Conservation (phyloP, 2,113 vertebrate species). For the Irena cyanogastra region DNA sequence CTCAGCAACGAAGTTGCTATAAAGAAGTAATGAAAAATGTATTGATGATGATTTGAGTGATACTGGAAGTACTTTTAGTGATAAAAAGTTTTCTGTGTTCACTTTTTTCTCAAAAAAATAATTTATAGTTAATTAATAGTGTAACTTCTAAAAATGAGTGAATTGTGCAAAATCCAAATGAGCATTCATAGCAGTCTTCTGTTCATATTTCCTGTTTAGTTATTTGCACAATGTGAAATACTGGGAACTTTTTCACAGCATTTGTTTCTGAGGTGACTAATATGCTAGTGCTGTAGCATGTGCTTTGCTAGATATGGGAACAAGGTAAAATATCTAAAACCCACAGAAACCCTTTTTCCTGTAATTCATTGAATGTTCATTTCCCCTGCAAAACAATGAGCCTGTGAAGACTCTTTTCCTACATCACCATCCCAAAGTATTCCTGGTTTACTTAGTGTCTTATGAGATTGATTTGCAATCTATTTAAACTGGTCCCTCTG, state of each 20-base stretch:
- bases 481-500: not conserved
- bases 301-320: not conserved
- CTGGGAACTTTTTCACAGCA: not conserved
- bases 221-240: not conserved
- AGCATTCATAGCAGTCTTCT: not conserved
- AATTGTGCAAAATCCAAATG: not conserved
- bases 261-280: not conserved
- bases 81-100: not conserved
- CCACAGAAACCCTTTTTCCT: not conserved
- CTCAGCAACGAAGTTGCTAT: not conserved
- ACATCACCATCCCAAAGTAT: not conserved
- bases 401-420: not conserved
- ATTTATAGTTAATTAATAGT: not conserved
- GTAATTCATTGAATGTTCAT: not conserved
- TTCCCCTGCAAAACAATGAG: not conserved
- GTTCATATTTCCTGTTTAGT: not conserved
- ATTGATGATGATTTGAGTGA: not conserved
- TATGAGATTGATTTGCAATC: not conserved
- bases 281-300: not conserved
- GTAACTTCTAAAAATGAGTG: not conserved
- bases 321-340: not conserved
- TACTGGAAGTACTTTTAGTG: not conserved
- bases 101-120: not conserved
- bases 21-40: not conserved
- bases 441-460: not conserved